Base-by-base conservation (phyloP, 2,113 vertebrate genomes). In the Ciconia boyciana region DNA sequence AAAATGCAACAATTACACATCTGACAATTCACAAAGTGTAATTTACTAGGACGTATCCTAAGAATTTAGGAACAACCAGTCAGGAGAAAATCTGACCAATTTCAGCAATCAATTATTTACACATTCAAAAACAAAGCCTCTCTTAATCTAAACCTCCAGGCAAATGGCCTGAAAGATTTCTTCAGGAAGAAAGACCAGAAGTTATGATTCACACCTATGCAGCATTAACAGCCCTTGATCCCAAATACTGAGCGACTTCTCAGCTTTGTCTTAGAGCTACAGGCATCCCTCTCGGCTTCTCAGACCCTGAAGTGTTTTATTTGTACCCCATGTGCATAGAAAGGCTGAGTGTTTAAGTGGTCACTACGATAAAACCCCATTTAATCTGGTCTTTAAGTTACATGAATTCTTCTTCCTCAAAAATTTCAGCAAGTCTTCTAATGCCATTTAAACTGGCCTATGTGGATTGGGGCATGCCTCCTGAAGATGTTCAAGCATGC, bases 11-110 rank as follows among this genome's bases (percentile, higher is more conserved):
- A 97, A 98, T 98, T 98, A 98, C 98, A 98, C 98, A 98, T 98
- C 97, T 97, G 97, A 98, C 98, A 98, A 98, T 98, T 98, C 98
- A 98, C 98, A 98, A 98, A 98, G 98, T 98, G 98, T 98, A 98
- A 98, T 98, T 98, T 98, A 98, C 97, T 96, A 96, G 97, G 98
- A 98, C 96, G 84, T 97, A 98, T 97, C 98, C 98, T 98, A 98
- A 98, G 94, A 98, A 98, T 98, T 98, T 98, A 98, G 97, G 96
- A 98, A 98, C 96, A 97, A 96, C 96, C 96, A 98, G 98, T 98
- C 98, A 98, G 98, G 96, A 97, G 97, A 98, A 97, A 98, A 98
- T 98, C 98, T 98, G 98, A 98, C 98, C 97, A 98, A 96, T 97
- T 97, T 97, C 95, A 97, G 87, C 95, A 94, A 97, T 92, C 85